A percentile compares a stretch with the other conserved stretches of the same genome.
Conservation (phyloP, 2,113 vertebrate species). For the Rana temporaria region DNA sequence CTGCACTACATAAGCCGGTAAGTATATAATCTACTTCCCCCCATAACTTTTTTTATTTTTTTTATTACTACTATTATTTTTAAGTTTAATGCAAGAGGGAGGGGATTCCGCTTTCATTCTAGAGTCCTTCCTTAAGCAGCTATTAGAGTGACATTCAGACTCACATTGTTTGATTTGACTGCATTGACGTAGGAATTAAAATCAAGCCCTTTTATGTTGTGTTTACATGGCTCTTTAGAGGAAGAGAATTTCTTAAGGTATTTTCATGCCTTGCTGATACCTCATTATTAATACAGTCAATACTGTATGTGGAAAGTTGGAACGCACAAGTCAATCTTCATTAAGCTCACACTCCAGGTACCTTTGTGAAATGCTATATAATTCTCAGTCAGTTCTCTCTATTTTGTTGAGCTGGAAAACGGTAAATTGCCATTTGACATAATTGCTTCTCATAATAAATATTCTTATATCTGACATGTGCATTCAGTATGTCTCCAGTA, state of each 20-base stretch:
- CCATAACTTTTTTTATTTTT: too few relatives aligned
- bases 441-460: slow-evolving; percentile 45
- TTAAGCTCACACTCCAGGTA: slow-evolving; percentile 6
- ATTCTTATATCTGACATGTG: slow-evolving; percentile 41
- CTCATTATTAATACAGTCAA: slow-evolving; percentile 34
- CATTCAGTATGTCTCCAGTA: slow-evolving; percentile 25
- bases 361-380: slow-evolving; percentile 1
- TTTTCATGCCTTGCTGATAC: slow-evolving; percentile 15
- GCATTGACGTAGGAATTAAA: neutral
- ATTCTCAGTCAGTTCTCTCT: slow-evolving; percentile 1
- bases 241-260: slow-evolving; percentile 14
- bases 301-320: neutral
- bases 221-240: neutral
- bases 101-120: too few relatives aligned
- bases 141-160: neutral
- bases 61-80: too few relatives aligned
- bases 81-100: too few relatives aligned
- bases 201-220: neutral
- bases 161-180: neutral
- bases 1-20: too few relatives aligned
- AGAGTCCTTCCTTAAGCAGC: neutral
- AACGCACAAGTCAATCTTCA: slow-evolving; percentile 30
- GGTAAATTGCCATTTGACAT: slow-evolving; percentile 39
- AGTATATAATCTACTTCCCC: too few relatives aligned
- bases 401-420: slow-evolving; percentile 24